phyloP scores from a whole-genome alignment of 2,797 vertebrate genomes.

The Microctenopoma stevenorrisi region DNA sequence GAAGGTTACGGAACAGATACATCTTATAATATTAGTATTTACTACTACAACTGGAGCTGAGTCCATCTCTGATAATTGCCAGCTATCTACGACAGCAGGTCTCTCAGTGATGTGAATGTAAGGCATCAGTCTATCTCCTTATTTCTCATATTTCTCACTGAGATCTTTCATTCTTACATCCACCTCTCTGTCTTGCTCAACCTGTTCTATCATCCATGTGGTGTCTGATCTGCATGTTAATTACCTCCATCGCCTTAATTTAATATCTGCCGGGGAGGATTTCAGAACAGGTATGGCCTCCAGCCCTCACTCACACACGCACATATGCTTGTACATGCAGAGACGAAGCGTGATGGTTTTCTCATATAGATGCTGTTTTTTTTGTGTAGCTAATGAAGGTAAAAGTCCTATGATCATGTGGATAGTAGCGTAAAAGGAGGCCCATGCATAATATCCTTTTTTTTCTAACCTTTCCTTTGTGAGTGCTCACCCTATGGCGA shows the following conservation, averaged over 20 bases:
- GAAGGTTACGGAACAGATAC: not conserved
- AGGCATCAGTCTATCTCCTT: conserved; percentile 35
- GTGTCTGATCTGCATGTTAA: conserved; percentile 78
- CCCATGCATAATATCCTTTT: conserved; percentile 25
- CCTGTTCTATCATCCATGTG: conserved; percentile 44
- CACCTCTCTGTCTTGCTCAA: conserved; percentile 24
- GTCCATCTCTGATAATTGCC: not conserved
- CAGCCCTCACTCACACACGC: conserved; percentile 34
- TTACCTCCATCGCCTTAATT: conserved; percentile 70
- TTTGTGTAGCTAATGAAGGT: conserved; percentile 6
- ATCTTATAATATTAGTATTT: not conserved
- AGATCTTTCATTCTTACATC: conserved; percentile 8
- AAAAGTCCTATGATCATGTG: conserved; percentile 4
- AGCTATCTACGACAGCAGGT: conserved; percentile 39
- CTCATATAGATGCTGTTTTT: conserved; percentile 8
- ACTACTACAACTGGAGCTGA: not conserved
- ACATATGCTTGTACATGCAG: conserved; percentile 11
- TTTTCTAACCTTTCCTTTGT: conserved; percentile 48
- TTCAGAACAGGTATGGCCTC: conserved; percentile 62
- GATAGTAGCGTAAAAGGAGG: conserved; percentile 21
- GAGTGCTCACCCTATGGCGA: conserved; percentile 49
- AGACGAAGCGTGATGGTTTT: conserved; percentile 15
- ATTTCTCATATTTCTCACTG: conserved; percentile 26
- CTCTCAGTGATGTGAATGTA: conserved; percentile 48
- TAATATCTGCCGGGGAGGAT: conserved; percentile 70